Evolutionary conservation across 2,888 invertebrate species (phyloP), one percentile per base, ranked within the genome.

Genomic region (Lymantria monacha): DNA sequence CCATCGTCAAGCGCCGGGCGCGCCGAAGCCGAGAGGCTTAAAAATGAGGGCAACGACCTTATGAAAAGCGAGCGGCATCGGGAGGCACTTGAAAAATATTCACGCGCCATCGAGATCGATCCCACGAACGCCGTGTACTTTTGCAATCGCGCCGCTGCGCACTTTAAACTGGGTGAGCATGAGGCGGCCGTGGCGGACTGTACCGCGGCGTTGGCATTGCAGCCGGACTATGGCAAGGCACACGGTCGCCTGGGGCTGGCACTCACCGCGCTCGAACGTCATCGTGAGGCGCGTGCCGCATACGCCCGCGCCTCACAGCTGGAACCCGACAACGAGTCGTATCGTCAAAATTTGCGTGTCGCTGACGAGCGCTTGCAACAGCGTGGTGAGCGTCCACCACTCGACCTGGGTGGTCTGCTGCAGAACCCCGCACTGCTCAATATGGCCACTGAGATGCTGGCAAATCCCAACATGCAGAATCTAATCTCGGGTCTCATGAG

Each of bases 101-200:
- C 96, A 57, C 95, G 97, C 69, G 99, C 99, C 10, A 97, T 99
- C 61, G 93, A 95, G 69, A 88, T 97, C 51, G 97, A 98, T 81
- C 94, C 95, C 22, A 93, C 93, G 57, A 99, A 99, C 90, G 96
- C 99, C 0, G 97, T 99, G 31, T 99, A 96, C 87, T 99, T 97
- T 83, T 98, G 99, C 83, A 99, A 99, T 81, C 94, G 99, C 63
- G 99, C 99, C 43, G 99, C 99, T 1, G 98, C 98, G 0, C 95
- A 96, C 80, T 98, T 96, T 77, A 97, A 98, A 77, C 87, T 98
- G 61, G 96, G 96, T 45, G 95, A 96, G 72, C 95, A 97, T 74
- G 93, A 95, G 51, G 93, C 94, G 55, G 97, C 98, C 10, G 95
- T 99, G 48, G 94, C 95, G 48, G 99, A 99, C 85, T 99, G 98